Evolutionary conservation across 2,888 invertebrate genomes (phyloP).

Genomic region (Synergus itoensis): DNA sequence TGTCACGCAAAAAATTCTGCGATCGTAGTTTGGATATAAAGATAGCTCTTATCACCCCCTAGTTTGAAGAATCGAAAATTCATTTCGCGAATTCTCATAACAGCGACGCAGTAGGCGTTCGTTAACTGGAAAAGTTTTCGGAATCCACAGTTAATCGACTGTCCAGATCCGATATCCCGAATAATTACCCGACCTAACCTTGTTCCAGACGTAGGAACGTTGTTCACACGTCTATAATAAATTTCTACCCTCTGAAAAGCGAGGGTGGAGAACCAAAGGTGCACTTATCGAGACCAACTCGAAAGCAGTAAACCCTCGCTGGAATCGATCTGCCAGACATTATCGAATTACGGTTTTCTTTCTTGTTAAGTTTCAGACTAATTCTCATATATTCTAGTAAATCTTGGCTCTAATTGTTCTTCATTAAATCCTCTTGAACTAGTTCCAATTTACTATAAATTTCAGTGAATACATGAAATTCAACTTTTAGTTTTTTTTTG

Average conservation of each 20-base stretch:
- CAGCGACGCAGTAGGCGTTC: not conserved
- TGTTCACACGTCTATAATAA: conserved; percentile 22
- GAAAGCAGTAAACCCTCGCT: not conserved
- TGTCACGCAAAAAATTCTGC: not conserved
- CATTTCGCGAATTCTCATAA: not conserved
- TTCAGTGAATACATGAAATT: not conserved
- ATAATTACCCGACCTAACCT: conserved; percentile 29
- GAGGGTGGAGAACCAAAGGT: not conserved
- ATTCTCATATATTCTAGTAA: conserved; percentile 2
- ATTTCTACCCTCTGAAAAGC: conserved; percentile 8
- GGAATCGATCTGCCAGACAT: not conserved
- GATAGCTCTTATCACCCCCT: not conserved
- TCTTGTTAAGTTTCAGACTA: not conserved
- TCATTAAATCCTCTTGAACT: not conserved
- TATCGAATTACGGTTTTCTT: conserved; percentile 8
- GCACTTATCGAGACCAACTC: conserved; percentile 12
- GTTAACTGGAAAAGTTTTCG: conserved; percentile 7
- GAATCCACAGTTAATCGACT: not conserved
- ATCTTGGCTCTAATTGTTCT: not conserved
- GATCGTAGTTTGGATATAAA: not conserved
- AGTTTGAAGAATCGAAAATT: not conserved
- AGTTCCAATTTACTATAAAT: not conserved
- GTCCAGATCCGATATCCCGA: conserved; percentile 21
- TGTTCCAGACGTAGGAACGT: not conserved
- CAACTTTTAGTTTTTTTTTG: not conserved